A percentile compares a stretch with the other conserved stretches of the same genome.
Conservation (phyloP, 2,113 vertebrate genomes). For the Tympanuchus pallidicinctus region DNA sequence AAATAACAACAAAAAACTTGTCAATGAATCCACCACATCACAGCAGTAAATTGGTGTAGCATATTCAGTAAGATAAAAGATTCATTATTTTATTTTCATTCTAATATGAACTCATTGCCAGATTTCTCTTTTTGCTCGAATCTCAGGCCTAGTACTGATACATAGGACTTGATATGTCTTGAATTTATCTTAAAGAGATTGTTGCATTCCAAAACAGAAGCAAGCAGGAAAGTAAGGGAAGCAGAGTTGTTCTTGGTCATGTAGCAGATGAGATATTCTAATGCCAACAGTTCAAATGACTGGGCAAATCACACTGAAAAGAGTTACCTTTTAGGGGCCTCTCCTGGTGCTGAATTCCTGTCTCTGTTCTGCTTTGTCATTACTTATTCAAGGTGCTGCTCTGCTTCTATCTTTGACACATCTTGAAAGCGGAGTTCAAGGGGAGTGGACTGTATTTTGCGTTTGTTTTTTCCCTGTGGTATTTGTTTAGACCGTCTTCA, state of each 20-base stretch:
- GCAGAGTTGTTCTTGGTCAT: background rate
- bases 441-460: background rate
- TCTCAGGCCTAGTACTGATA: background rate
- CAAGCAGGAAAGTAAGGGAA: background rate
- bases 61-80: background rate
- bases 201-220: background rate
- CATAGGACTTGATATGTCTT: accelerated
- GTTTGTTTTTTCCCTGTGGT: background rate
- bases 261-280: background rate
- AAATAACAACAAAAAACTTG: background rate
- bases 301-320: background rate
- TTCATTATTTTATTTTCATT: accelerated
- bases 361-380: background rate
- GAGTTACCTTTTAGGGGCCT: background rate
- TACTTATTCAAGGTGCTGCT: background rate
- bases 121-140: background rate
- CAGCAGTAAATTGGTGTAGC: background rate
- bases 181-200: background rate
- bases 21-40: background rate
- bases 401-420: background rate
- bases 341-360: background rate
- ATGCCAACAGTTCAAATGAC: background rate
- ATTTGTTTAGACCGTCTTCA: background rate
- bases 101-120: background rate
- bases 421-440: background rate